These are phyloP conservation scores for Engystomops pustulosus DNA, from an alignment of 2,113 vertebrate species.

Conservation along the genomic window DNA sequence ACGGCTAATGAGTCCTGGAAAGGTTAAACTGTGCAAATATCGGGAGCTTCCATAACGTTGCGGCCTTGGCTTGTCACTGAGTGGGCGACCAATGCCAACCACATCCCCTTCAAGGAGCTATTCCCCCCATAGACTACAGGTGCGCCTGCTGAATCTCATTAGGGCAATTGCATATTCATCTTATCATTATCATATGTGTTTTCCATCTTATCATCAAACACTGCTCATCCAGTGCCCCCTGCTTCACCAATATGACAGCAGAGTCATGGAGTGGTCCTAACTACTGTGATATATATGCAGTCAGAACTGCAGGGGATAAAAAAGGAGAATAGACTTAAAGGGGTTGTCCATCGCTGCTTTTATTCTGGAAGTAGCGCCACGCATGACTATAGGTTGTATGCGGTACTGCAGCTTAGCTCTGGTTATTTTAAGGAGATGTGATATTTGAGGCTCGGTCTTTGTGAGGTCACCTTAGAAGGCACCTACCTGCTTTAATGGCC, in stretches of 20 bases:
- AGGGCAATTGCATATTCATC: background rate
- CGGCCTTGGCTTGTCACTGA: background rate
- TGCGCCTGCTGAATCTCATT: background rate
- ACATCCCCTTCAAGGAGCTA: background rate
- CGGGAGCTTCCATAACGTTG: background rate
- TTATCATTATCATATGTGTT: background rate
- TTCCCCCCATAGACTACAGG: background rate
- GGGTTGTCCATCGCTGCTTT: too few species aligned
- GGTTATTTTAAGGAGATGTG: too few species aligned
- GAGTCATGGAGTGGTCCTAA: background rate
- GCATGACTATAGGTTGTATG: background rate
- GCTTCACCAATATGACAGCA: background rate
- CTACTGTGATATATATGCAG: too few species aligned
- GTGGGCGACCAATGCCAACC: background rate
- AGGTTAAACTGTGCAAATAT: constrained; percentile 27
- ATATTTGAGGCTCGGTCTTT: too few species aligned
- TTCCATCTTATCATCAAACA: background rate
- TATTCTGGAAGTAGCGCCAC: background rate
- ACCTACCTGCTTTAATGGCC: too few species aligned
- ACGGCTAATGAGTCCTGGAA: constrained; percentile 43
- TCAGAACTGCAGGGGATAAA: too few species aligned
- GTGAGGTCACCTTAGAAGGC: too few species aligned
- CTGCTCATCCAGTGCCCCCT: background rate
- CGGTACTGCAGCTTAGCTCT: background rate
- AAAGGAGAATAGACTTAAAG: too few species aligned